Base-by-base conservation (phyloP, 2,888 invertebrate species). In the Endotricha flammealis region DNA sequence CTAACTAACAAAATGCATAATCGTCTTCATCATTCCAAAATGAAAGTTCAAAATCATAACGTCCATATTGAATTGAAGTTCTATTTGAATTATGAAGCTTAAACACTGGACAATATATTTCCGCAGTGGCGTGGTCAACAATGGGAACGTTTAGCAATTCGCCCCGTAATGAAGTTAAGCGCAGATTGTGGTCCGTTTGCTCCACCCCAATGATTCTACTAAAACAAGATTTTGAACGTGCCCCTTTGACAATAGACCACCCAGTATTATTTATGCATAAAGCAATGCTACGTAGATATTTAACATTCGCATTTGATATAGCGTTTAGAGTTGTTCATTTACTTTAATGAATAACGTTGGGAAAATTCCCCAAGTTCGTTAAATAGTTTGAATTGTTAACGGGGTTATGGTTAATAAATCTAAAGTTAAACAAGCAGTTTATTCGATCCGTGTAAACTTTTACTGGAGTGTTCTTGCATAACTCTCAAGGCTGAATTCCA, bases 131-230 rank as follows among this genome's bases (percentile, higher is more conserved):
- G 67, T 70, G 73, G 75, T 72, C 78, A 76, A 79, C 78, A 82
- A 81, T 80, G 57, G 67, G 61, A 78, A 65, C 79, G 76, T 77
- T 83, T 77, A 80, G 80, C 80, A 72, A 81, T 81, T 79, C 78
- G 68, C 70, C 64, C 65, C 68, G 65, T 83, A 85, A 85, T 77
- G 78, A 80, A 83, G 82, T 82, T 85, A 80, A 76, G 65, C 72
- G 59, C 71, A 74, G 81, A 81, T 83, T 85, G 78, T 68, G 69
- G 69, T 51, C 47, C 46, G 27, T 27, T 27, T 27, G 56, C 53
- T 49, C 56, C 52, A 57, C 59, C 71, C 63, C 63, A 61, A 67
- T 64, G 68, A 64, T 64, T 64, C 54, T 58, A 48, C 52, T 51
- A 50, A 59, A 60, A 56, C 63, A 53, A 50, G 53, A 54, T 53